Conservation (phyloP, 2,797 vertebrate genomes). For the Nyctalus aviator region DNA sequence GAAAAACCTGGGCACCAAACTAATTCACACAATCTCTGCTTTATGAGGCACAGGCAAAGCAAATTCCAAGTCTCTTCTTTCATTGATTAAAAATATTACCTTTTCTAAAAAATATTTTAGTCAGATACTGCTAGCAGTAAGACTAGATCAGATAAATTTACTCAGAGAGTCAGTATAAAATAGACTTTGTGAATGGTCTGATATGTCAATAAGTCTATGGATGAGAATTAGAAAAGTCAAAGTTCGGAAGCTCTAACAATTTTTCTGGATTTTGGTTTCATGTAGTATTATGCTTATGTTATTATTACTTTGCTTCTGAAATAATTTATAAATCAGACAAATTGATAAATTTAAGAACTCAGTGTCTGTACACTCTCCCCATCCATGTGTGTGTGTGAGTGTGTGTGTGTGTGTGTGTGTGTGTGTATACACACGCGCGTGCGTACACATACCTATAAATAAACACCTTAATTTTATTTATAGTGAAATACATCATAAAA, state of each 20-base stretch:
- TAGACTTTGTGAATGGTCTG: background rate
- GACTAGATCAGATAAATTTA: background rate
- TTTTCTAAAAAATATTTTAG: background rate
- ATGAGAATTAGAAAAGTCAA: background rate
- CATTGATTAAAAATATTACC: background rate
- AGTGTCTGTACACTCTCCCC: background rate
- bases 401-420: no score
- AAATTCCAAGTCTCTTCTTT: background rate
- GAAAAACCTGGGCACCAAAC: background rate
- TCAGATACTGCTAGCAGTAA: background rate
- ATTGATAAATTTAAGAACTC: background rate
- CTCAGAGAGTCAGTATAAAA: background rate
- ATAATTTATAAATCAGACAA: slow-evolving; percentile 13
- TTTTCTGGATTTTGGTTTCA: background rate
- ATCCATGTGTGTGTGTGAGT: no score
- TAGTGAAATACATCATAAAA: slow-evolving; percentile 9
- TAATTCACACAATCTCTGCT: background rate
- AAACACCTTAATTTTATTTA: background rate
- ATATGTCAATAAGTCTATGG: background rate
- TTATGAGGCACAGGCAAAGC: background rate
- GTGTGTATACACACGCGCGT: no score
- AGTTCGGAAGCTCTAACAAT: background rate
- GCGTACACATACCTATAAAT: background rate
- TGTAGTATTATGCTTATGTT: background rate
- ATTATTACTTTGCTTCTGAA: background rate